phyloP scores from a whole-genome alignment of 35 echinoderm and acorn worm genomes.

The Apostichopus californicus region DNA sequence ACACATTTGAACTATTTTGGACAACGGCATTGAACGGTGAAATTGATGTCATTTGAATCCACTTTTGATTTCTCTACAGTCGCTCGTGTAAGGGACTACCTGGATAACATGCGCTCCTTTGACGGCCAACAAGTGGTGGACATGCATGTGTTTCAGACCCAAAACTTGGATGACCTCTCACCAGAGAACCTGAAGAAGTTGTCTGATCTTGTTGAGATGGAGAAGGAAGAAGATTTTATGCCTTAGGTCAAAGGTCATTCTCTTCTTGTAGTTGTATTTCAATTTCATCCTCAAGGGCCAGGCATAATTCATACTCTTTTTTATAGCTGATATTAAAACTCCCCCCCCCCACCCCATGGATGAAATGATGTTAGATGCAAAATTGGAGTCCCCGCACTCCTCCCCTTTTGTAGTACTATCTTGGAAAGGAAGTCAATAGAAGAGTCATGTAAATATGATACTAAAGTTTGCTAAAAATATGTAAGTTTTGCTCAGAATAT shows the following conservation, averaged over 20 bases:
- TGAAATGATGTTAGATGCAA: no score
- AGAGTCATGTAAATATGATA: no score
- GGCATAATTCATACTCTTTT: background rate
- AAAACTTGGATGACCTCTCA: conserved; percentile 10
- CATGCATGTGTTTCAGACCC: conserved; percentile 29
- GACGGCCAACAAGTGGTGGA: conserved; percentile 15
- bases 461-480: no score
- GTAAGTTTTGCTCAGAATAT: no score
- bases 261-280: background rate
- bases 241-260: background rate
- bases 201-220: background rate
- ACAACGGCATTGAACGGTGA: background rate
- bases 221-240: background rate
- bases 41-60: background rate
- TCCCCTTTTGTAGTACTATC: no score
- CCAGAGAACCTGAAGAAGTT: background rate
- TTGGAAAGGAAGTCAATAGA: no score
- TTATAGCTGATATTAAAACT: no score
- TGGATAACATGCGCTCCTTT: conserved; percentile 1
- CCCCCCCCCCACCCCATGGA: no score
- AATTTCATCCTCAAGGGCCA: background rate
- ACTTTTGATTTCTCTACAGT: background rate
- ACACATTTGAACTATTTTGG: background rate
- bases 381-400: no score
- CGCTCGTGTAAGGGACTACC: background rate